These are phyloP conservation scores for Piscicola geometra DNA, from an alignment of 2,888 invertebrate species.

Conservation along the genomic window DNA sequence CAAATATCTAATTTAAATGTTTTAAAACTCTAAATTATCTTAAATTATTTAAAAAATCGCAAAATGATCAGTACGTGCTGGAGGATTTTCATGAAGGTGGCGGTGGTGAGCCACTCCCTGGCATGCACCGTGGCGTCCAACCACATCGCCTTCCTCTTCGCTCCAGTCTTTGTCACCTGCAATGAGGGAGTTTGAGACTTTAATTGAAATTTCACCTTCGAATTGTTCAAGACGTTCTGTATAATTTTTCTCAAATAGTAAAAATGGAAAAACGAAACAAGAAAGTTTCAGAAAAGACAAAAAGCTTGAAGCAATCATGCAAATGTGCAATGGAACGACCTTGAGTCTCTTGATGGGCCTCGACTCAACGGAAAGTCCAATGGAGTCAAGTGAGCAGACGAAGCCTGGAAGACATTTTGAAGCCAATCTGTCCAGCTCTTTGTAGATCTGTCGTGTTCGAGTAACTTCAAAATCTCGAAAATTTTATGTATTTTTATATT, in stretches of 20 bases:
- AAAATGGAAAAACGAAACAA: too few species aligned
- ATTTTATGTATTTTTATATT: too few species aligned
- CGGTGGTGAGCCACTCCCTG: slow-evolving; percentile 38
- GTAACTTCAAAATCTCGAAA: too few species aligned
- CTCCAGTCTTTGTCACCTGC: slow-evolving; percentile 26
- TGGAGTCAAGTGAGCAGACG: slow-evolving; percentile 2
- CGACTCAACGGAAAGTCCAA: slow-evolving; percentile 26
- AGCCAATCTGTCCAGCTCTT: slow-evolving; percentile 19
- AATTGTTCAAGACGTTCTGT: too few species aligned
- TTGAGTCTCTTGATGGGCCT: slow-evolving; percentile 21
- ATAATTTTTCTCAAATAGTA: too few species aligned
- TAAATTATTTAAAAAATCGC: slow-evolving; percentile 8
- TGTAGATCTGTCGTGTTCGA: too few species aligned
- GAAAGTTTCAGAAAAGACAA: too few species aligned
- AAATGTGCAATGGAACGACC: too few species aligned
- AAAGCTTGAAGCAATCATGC: too few species aligned
- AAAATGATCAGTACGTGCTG: slow-evolving; percentile 30
- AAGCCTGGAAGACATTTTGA: slow-evolving; percentile 22
- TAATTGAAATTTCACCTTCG: too few species aligned
- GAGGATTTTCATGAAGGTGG: slow-evolving; percentile 38
- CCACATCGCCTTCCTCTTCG: slow-evolving; percentile 31
- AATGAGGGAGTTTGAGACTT: too few species aligned
- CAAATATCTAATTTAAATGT: background rate
- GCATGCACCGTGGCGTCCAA: slow-evolving; percentile 38
- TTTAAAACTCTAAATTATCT: background rate